A percentile compares a stretch with the other conserved stretches of the same genome.
phyloP scores from a whole-genome alignment of 2,113 vertebrate species.

The Fregetta grallaria region DNA sequence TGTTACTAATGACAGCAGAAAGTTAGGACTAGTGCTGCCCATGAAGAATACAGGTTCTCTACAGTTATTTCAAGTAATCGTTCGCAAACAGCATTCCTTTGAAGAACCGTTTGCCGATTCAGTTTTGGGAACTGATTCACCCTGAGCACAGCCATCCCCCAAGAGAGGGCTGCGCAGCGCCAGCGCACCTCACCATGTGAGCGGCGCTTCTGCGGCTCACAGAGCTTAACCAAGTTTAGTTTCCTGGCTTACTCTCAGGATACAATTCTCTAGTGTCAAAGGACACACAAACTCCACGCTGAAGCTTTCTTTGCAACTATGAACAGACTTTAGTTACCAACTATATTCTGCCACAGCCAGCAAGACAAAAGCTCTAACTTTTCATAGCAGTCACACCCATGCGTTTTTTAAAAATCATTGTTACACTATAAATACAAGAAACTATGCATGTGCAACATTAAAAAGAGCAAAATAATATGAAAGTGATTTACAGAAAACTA shows the following conservation, averaged over 20 bases:
- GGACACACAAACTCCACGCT: neutral
- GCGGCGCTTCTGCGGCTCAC: neutral
- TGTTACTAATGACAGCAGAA: neutral
- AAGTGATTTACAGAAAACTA: neutral
- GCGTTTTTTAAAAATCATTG: neutral
- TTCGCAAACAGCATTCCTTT: neutral
- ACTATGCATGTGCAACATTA: neutral
- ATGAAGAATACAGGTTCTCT: neutral
- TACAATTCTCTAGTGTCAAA: neutral
- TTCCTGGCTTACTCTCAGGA: neutral
- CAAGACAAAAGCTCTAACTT: neutral
- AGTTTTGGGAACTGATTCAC: neutral
- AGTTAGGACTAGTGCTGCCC: neutral
- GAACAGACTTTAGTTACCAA: neutral
- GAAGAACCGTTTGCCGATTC: no score
- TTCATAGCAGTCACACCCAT: neutral
- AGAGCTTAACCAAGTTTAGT: no score
- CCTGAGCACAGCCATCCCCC: fast-evolving
- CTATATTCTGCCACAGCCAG: neutral
- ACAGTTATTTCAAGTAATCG: neutral
- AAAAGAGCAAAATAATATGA: neutral
- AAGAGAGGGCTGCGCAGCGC: neutral
- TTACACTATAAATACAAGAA: neutral
- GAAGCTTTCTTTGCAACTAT: neutral
- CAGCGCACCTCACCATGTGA: fast-evolving